Conservation (phyloP, 2,888 invertebrate genomes). For the Ellobium chinense region DNA sequence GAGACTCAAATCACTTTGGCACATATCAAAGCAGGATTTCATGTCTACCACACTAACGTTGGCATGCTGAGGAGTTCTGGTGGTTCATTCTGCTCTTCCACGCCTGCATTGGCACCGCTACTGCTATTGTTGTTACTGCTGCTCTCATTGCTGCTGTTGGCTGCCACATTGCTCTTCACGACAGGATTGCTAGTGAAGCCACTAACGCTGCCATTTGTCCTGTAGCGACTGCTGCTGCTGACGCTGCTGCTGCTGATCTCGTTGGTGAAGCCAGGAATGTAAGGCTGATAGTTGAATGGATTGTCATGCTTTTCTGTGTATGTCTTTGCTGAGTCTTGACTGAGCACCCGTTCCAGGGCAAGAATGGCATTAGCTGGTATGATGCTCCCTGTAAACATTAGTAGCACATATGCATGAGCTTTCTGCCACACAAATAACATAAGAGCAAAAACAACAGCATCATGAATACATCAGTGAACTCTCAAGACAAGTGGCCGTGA, state of each 20-base stretch:
- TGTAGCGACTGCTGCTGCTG: conserved; percentile 1
- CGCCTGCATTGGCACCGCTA: background rate
- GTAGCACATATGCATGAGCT: too few species aligned
- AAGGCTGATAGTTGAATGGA: conserved; percentile 54
- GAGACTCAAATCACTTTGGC: too few species aligned
- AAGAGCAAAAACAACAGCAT: too few species aligned
- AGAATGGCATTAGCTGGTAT: conserved; percentile 74
- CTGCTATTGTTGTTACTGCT: conserved; percentile 15
- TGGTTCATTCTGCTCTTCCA: conserved; percentile 12
- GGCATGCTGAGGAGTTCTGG: conserved; percentile 65
- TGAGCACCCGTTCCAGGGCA: conserved; percentile 70
- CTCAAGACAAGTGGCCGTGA: too few species aligned
- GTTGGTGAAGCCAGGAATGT: conserved; percentile 37
- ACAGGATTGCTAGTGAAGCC: background rate
- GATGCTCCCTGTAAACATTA: conserved; percentile 75
- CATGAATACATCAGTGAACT: too few species aligned
- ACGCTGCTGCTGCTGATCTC: background rate
- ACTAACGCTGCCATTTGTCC: too few species aligned
- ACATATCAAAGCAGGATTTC: too few species aligned
- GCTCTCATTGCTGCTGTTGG: background rate
- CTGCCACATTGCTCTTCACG: background rate
- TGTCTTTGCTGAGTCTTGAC: conserved; percentile 65
- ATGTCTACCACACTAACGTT: conserved; percentile 54
- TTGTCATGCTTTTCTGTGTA: conserved; percentile 66
- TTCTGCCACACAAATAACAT: too few species aligned